Percentiles rank a stretch among this genome's conserved stretches.
These are phyloP conservation scores for Lycocerus yunnanus DNA, from an alignment of 2,888 invertebrate genomes.

Conservation along the genomic window DNA sequence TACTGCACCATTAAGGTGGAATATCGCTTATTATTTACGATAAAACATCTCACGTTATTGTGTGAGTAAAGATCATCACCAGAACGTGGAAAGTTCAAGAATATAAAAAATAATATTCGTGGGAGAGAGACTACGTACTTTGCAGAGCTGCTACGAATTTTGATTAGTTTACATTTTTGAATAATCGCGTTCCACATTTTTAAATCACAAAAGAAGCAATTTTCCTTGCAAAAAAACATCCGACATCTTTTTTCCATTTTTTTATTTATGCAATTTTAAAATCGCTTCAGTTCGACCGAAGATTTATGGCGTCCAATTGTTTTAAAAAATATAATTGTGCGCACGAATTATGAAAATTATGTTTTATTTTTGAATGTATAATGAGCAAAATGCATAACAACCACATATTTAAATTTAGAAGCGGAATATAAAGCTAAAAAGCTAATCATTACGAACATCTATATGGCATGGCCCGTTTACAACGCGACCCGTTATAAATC, in stretches of 20 bases:
- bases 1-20: constrained; percentile 7
- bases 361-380: constrained; percentile 2
- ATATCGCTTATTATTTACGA: constrained; percentile 14
- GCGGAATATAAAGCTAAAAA: constrained; percentile 12
- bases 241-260: background rate
- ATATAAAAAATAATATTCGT: constrained; percentile 38
- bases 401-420: constrained; percentile 30
- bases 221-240: background rate
- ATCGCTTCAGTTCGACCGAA: background rate
- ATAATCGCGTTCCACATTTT: background rate
- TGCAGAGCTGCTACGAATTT: constrained; percentile 29
- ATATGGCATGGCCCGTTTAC: constrained; percentile 42
- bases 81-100: constrained; percentile 35
- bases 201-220: background rate
- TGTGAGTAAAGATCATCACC: constrained; percentile 30
- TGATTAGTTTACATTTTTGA: constrained; percentile 21
- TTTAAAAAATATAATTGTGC: background rate
- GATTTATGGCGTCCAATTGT: background rate
- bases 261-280: background rate
- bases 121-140: constrained; percentile 28
- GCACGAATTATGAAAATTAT: background rate
- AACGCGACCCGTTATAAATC: constrained; percentile 49
- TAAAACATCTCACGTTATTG: constrained; percentile 33
- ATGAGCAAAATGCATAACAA: constrained; percentile 12
- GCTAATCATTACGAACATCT: constrained; percentile 39